Percentiles rank a stretch among this genome's conserved stretches.
These are phyloP conservation scores for Xiphophorus hellerii DNA, from an alignment of 2,113 vertebrate genomes.

Conservation along the genomic window DNA sequence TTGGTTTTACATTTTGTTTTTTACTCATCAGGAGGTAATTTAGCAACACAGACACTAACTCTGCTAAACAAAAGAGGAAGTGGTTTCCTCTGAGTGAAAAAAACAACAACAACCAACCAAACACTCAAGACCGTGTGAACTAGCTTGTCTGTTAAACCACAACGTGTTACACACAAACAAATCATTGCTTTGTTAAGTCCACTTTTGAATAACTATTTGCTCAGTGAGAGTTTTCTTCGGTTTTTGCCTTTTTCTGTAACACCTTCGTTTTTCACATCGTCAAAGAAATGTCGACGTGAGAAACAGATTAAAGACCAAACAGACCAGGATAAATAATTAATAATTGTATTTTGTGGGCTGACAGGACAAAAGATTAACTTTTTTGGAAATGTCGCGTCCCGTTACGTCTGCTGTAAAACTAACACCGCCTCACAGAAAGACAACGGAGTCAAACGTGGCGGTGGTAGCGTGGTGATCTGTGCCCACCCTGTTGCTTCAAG, in stretches of 20 bases:
- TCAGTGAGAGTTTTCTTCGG: background rate
- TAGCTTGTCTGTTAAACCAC: background rate
- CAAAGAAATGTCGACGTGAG: background rate
- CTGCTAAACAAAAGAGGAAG: conserved; percentile 41
- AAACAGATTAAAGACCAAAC: too few species aligned
- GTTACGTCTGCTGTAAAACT: too few species aligned
- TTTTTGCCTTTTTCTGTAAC: background rate
- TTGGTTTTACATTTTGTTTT: background rate
- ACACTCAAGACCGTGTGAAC: conserved; percentile 18
- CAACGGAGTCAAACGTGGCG: too few species aligned
- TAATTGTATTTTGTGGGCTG: too few species aligned
- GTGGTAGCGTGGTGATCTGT: too few species aligned
- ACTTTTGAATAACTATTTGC: too few species aligned
- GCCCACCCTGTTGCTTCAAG: too few species aligned
- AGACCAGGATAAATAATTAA: too few species aligned
- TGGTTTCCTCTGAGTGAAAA: conserved; percentile 35
- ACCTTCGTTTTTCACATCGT: background rate
- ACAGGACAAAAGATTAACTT: too few species aligned
- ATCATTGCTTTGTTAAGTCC: background rate
- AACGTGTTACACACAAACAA: background rate
- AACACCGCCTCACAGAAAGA: too few species aligned
- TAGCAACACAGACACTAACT: background rate
- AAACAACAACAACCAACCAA: conserved; percentile 7
- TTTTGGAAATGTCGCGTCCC: too few species aligned
- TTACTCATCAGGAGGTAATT: conserved; percentile 3